Evolutionary conservation across 2,888 invertebrate genomes (phyloP).

Genomic region (Vandiemenella viatica): DNA sequence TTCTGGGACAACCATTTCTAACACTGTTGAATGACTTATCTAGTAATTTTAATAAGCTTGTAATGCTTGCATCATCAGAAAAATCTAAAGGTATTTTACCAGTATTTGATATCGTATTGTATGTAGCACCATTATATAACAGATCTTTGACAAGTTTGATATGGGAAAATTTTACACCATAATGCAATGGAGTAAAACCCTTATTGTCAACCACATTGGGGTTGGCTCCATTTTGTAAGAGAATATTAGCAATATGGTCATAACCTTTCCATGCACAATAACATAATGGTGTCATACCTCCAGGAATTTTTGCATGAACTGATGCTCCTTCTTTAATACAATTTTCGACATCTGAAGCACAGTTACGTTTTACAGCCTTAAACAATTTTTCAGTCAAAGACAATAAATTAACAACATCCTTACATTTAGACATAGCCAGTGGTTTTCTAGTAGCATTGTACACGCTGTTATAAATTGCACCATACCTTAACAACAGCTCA

Average conservation of each 20-base stretch:
- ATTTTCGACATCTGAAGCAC: no score
- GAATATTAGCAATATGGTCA: no score
- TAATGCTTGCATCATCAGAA: not conserved
- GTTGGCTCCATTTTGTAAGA: no score
- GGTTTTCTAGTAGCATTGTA: not conserved
- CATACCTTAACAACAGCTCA: constrained; percentile 2
- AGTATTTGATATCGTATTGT: constrained; percentile 11
- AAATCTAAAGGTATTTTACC: no score
- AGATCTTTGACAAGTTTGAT: not conserved
- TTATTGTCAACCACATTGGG: no score
- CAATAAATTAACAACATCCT: not conserved
- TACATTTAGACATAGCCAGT: not conserved
- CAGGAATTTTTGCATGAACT: no score
- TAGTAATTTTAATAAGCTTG: not conserved
- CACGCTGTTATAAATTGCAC: not conserved
- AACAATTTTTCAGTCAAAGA: no score
- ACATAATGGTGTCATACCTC: no score
- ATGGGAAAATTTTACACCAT: constrained; percentile 1
- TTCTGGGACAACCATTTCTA: constrained; percentile 3
- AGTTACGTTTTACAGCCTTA: no score
- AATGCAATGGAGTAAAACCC: constrained; percentile 1
- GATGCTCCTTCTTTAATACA: no score
- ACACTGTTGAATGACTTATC: constrained; percentile 5
- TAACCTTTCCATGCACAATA: no score
- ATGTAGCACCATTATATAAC: constrained; percentile 11